These are phyloP conservation scores for Drosophila oshimai DNA, from an alignment of 1,140 invertebrate genomes.

Conservation along the genomic window DNA sequence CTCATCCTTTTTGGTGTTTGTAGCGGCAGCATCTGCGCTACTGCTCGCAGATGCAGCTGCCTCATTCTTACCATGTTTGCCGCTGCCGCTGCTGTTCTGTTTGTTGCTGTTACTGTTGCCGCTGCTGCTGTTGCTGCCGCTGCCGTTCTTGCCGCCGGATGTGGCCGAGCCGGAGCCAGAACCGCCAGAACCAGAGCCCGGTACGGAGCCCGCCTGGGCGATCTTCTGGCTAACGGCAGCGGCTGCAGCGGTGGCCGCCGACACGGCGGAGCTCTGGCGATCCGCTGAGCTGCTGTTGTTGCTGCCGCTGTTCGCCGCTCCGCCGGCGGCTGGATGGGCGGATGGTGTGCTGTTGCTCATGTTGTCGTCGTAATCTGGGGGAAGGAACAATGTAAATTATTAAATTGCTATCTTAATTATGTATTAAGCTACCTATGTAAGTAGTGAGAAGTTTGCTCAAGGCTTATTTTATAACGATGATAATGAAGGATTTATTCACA, in stretches of 20 bases:
- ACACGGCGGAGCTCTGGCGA: conserved; percentile 68
- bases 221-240: conserved; percentile 73
- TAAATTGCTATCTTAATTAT: too few relatives aligned
- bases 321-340: conserved; percentile 35
- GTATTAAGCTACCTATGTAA: too few relatives aligned
- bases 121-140: conserved; percentile 11
- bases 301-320: background rate
- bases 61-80: conserved; percentile 76
- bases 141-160: conserved; percentile 24
- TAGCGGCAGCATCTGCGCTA: conserved; percentile 49
- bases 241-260: conserved; percentile 66
- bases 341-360: conserved; percentile 48
- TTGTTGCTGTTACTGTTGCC: conserved; percentile 11
- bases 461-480: too few relatives aligned
- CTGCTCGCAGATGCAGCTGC: conserved; percentile 56
- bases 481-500: too few relatives aligned
- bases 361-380: conserved; percentile 86
- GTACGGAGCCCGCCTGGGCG: conserved; percentile 33
- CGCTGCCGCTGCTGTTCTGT: conserved; percentile 4
- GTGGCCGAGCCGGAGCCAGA: conserved; percentile 2
- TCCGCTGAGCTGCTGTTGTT: conserved; percentile 36
- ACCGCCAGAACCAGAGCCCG: background rate
- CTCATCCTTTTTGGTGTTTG: conserved; percentile 87
- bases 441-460: too few relatives aligned
- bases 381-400: background rate